phyloP scores from a whole-genome alignment of 2,888 invertebrate species.

The Drosophila percnosoma region DNA sequence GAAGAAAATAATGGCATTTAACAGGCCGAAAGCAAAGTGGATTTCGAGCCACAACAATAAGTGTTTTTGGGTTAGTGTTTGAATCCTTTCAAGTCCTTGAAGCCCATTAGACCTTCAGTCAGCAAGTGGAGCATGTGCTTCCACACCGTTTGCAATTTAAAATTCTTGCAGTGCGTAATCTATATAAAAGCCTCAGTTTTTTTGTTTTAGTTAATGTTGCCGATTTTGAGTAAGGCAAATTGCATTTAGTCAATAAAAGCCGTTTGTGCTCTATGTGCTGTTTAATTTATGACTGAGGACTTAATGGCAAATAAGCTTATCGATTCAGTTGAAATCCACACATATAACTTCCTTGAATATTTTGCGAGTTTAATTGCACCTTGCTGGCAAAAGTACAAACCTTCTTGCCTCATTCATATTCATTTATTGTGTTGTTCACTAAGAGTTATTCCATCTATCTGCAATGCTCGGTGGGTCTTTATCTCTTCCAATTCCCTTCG shows the following conservation, averaged over 20 bases:
- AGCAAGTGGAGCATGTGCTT: not conserved
- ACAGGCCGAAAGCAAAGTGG: conserved; percentile 47
- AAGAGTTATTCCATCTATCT: conserved; percentile 48
- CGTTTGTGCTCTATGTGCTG: not conserved
- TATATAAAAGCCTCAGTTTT: not conserved
- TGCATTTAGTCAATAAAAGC: not conserved
- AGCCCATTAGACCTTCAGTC: conserved; percentile 31
- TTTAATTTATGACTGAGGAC: conserved; percentile 2
- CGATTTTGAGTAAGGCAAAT: not conserved
- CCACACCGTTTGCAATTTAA: not conserved
- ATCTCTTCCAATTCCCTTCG: not conserved
- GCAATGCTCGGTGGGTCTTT: conserved; percentile 31
- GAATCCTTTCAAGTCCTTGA: conserved; percentile 40
- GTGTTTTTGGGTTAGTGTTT: conserved; percentile 30
- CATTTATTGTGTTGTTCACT: conserved; percentile 67
- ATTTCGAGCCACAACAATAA: conserved; percentile 42
- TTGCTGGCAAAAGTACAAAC: conserved; percentile 9
- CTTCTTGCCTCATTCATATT: conserved; percentile 73
- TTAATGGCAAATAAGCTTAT: conserved; percentile 8
- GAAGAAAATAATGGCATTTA: conserved; percentile 54
- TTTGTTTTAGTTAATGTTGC: not conserved
- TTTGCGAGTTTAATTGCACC: conserved; percentile 5
- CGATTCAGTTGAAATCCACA: conserved; percentile 2
- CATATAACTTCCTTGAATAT: conserved; percentile 1
- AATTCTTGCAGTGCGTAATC: not conserved